These are phyloP conservation scores for Neoaliturus tenellus DNA, from an alignment of 2,888 invertebrate genomes.

Conservation along the genomic window DNA sequence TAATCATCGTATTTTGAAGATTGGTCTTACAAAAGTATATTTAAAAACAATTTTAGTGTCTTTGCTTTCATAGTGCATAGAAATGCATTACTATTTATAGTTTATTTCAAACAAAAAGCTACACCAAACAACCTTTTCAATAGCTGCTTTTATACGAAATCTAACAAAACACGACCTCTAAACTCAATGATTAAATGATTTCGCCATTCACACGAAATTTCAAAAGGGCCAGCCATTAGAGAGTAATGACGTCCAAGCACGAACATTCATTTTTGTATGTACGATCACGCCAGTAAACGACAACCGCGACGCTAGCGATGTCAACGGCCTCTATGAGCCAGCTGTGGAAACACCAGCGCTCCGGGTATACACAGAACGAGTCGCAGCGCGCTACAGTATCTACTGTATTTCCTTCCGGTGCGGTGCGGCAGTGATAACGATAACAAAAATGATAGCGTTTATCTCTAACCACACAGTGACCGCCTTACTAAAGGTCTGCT, in stretches of 20 bases:
- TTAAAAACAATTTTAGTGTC: no score
- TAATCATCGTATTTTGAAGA: no score
- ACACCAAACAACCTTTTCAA: no score
- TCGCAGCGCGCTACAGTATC: not conserved
- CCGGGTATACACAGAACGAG: not conserved
- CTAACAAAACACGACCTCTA: no score
- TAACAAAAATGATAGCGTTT: not conserved
- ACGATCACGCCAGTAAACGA: not conserved
- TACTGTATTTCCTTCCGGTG: not conserved
- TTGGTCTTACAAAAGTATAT: no score
- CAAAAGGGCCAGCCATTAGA: not conserved
- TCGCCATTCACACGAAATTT: not conserved
- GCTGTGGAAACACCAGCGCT: conserved; percentile 2
- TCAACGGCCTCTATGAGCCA: conserved; percentile 13
- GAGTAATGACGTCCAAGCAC: not conserved
- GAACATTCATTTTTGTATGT: not conserved
- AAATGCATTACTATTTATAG: no score
- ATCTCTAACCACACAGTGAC: not conserved
- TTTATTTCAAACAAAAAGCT: no score
- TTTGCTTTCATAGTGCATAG: no score
- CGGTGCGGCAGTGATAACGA: not conserved
- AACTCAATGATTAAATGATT: no score
- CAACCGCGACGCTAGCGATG: not conserved
- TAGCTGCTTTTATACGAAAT: no score
- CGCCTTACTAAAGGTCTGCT: not conserved